Base-by-base conservation (phyloP, 2,888 invertebrate genomes). In the Ashinkailepas kermadecensis region DNA sequence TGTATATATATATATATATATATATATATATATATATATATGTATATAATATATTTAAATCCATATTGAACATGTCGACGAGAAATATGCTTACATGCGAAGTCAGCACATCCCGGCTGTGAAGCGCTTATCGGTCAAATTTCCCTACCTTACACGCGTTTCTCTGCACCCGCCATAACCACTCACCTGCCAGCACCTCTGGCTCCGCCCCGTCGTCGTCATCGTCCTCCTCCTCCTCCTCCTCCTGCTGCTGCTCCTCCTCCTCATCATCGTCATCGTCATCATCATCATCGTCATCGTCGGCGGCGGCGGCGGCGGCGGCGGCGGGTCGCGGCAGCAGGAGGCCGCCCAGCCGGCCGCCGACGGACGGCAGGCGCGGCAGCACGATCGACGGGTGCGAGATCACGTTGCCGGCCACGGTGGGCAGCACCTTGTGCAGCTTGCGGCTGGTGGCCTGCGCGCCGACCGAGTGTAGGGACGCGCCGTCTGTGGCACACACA, bases 301-400 rank as follows among this genome's bases (percentile, higher is more conserved):
- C 25, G 6, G 39, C 67, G n/a, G 65, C 13, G 70, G 70, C 4
- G 39, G 39, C 39, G 8, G 23, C 39, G 62, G 15, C 13, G 15
- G 39, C 70, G 70, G 70, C 10, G 56, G 21, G 56, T 7, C 23
- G 21, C 54, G 21, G 54, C 56, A 2, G 56, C 21, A 9, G 65
- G 0, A 15, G 70, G n/a, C 39, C 15, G 2, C 11, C 39, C 21
- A 74, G 56, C 74, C 54, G 18, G 56, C 74, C 74, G 39, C 15
- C 13, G 56, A 54, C 39, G 56, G 54, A 21, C 74, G 74, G 56
- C 74, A 74, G 74, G 0, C 79, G 79, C 58, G 79, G 59, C 79
- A 79, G 59, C 23, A 79, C 58, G 59, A 79, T 79, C 7, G 79
- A 79, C 58, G 79, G 79, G 79, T 79, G 79, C 10, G 79, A 79